Evolutionary conservation across 23 tunicate genomes (phyloP), one percentile per base, ranked within the genome.

Genomic region (Ciona savignyi): DNA sequence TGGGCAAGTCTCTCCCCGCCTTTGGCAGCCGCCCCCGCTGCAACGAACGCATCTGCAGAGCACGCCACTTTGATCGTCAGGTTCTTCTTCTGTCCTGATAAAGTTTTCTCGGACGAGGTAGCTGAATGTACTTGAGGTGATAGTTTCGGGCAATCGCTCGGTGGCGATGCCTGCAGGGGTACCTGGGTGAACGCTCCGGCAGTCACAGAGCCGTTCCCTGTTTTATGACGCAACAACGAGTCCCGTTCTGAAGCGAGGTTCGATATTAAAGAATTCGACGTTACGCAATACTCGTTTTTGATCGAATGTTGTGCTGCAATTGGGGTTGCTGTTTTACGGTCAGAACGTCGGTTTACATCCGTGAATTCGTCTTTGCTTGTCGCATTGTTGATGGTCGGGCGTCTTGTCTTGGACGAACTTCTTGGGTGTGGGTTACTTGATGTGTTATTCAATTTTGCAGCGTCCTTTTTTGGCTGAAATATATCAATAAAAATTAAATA

Each of bases 11-110:
- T 81, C 62, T 78, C 80, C 27, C 76, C 83, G 63, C 80, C 70
- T 71, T 76, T 80, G 3, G 78, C 80, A 1, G 85, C 77, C 22
- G 67, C 86, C 32, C 95, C 72, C 23, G 84, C 84, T 22, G 66
- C 48, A 51, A 61, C 65, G 34, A 79, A 79, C 4, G 84, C 84
- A 51, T 79, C 84, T 0, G 78, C 78, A 0, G 85, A 72, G 33
- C 51, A 4, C 32, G 76, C 76, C 76, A 72, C 76, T 1, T 27
- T 35, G 61, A 42, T 15, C 11, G 56, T 42, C 56, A 42, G 15
- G 56, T 15, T 42, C 56, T 42, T 42, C 56, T 15, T 42, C 15
- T 42, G 11, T 9, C 15, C 56, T 6, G 15, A 15, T 42, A 15
- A 9, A 15, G 11, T 42, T 15, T 42, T 42, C 56, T 42, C 56